Percentiles rank a stretch among this genome's conserved stretches.
phyloP scores from a whole-genome alignment of 2,113 vertebrate species.

The Leptobrachium leishanense region DNA sequence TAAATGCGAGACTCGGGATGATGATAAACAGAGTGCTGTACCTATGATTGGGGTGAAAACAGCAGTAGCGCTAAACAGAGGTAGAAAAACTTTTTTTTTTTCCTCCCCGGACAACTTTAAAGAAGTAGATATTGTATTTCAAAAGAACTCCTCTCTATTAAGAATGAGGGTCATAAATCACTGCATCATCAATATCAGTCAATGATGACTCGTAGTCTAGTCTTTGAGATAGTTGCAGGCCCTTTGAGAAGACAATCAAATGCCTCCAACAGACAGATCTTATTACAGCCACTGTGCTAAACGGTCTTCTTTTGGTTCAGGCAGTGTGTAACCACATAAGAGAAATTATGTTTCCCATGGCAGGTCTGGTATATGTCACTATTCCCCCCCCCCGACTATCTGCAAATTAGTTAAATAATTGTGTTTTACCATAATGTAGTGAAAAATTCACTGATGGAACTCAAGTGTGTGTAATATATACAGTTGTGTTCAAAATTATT shows the following conservation, averaged over 20 bases:
- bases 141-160: not conserved
- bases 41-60: not conserved
- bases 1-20: not conserved
- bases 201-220: not conserved
- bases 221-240: not conserved
- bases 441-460: too few species aligned
- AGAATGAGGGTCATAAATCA: not conserved
- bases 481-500: too few species aligned
- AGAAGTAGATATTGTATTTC: slow-evolving; percentile 1
- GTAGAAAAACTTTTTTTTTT: not conserved
- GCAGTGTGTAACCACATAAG: not conserved
- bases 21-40: slow-evolving; percentile 9
- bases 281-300: not conserved
- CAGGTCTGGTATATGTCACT: too few species aligned
- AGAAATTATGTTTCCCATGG: too few species aligned
- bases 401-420: too few species aligned
- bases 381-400: too few species aligned
- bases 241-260: not conserved
- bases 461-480: too few species aligned
- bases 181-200: not conserved
- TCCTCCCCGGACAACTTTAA: not conserved
- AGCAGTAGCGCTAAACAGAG: not conserved
- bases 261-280: not conserved
- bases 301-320: not conserved
- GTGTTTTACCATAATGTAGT: too few species aligned